These are phyloP conservation scores for Spongia lamella DNA, from an alignment of 37 sponge, comb jelly and placozoan species.

Conservation along the genomic window DNA sequence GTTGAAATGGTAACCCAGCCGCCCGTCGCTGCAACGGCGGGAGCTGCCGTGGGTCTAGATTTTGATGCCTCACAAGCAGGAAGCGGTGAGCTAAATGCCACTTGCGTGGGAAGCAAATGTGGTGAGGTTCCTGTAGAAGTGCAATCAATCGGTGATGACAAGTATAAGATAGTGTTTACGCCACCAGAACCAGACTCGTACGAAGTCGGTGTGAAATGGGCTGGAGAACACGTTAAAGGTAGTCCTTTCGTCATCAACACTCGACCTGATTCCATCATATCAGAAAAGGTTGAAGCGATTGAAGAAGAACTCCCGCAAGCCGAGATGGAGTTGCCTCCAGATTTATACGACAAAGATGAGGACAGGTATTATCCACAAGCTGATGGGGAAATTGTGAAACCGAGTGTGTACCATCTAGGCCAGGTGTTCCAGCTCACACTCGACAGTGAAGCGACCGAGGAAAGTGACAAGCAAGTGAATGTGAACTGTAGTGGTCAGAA, in stretches of 20 bases:
- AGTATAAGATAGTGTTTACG: slow-evolving; percentile 48
- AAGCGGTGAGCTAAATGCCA: slow-evolving; percentile 28
- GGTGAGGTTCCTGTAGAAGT: slow-evolving; percentile 47
- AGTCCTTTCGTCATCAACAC: slow-evolving; percentile 56
- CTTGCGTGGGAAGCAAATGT: slow-evolving; percentile 39
- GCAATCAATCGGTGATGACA: slow-evolving; percentile 34
- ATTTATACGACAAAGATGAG: slow-evolving; percentile 2
- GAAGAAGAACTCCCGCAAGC: slow-evolving; percentile 11
- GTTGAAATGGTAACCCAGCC: slow-evolving; percentile 44
- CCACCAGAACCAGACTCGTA: slow-evolving; percentile 62
- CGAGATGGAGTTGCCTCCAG: slow-evolving; percentile 37
- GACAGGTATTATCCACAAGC: no score
- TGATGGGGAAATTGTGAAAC: no score
- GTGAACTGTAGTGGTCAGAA: slow-evolving; percentile 27
- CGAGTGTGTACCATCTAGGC: no score
- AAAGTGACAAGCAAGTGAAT: slow-evolving; percentile 11
- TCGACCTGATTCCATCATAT: slow-evolving; percentile 16
- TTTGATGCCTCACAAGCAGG: slow-evolving; percentile 64
- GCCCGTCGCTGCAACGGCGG: slow-evolving; percentile 25
- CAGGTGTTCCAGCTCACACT: no score
- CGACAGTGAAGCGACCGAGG: slow-evolving; percentile 3
- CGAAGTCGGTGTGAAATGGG: slow-evolving; percentile 31
- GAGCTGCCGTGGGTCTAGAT: slow-evolving; percentile 11
- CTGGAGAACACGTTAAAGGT: slow-evolving; percentile 27
- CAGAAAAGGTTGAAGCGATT: slow-evolving; percentile 18